Base-by-base conservation (phyloP, 2,113 vertebrate genomes). In the Crocuta crocuta region DNA sequence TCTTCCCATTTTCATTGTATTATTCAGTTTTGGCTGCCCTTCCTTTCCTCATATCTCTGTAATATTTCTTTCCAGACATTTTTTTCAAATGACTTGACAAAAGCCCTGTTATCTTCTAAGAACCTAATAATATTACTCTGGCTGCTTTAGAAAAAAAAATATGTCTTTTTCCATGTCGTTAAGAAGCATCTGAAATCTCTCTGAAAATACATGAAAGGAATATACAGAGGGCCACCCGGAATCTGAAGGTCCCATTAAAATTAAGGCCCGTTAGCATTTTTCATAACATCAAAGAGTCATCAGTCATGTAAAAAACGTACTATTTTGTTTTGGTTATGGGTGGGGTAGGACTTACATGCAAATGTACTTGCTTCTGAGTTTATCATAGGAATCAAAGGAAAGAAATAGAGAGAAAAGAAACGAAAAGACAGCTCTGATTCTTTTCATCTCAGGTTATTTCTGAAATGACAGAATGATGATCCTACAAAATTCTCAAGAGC, bases 121-220 rank as follows among this genome's bases (percentile, higher is more conserved):
- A 87, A 73, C 28, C n/a, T 66, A 66, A 81, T 76, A 79, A 84
- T 80, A 79, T 79, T n/a, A 79, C 78, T 83, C 90, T 86, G 89
- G 35, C 82, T 94, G 45, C 86, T 95, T 96, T 94, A 89, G 80
- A 82, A 80, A 96, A 88, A 94, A 88, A 94, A 89, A 76, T 33
- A 21, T 82, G 50, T 91, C 78, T 93, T 83, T 94, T 91, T 71
- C 55, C 50, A 71, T 95, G 53, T 94, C 17, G 58, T 92, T 97
- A 91, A 88, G 53, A 61, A 89, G n/a, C 63, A 82, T 91, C 66
- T 92, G 70, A 94, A 78, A 76, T 85, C 94, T 81, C 65, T 96
- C 61, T 55, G 70, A 93, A 97, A 96, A 93, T 71, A 61, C 80
- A 63, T 66, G 84, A 78, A 95, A 96, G 39, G 28, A 5, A 28